Conservation (phyloP, 2,888 invertebrate genomes). For the Meiosimyza platycephala region DNA sequence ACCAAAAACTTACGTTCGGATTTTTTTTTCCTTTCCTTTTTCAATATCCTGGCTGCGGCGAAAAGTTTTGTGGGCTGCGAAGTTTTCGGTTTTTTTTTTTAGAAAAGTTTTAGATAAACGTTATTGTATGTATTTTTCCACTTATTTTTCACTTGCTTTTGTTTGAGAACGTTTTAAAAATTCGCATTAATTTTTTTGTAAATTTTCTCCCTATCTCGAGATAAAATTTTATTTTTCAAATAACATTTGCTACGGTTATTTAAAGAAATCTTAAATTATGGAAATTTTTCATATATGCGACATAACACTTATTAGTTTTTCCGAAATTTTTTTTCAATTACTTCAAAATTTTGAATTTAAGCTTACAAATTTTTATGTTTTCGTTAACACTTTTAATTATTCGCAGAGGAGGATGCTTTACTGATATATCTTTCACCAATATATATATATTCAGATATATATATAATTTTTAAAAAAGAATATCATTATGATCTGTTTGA, state of each 20-base stretch:
- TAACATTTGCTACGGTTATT: too few species aligned
- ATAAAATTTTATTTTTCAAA: too few species aligned
- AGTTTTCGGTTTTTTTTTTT: not conserved
- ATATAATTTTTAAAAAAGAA: not conserved
- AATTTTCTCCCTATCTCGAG: too few species aligned
- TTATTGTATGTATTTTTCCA: not conserved
- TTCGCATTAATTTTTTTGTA: not conserved
- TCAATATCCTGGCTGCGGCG: not conserved
- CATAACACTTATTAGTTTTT: not conserved
- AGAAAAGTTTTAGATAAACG: not conserved
- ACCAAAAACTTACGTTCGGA: not conserved
- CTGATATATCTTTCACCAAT: too few species aligned
- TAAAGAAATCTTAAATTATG: too few species aligned
- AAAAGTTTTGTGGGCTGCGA: not conserved
- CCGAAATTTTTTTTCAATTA: not conserved
- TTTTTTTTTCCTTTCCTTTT: not conserved
- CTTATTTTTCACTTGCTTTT: not conserved
- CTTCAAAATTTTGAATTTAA: not conserved
- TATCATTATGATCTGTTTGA: not conserved
- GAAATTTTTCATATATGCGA: too few species aligned
- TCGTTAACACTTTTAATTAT: too few species aligned
- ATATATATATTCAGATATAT: not conserved
- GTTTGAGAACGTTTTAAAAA: not conserved
- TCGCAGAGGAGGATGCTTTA: too few species aligned
- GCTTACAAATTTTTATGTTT: not conserved